Conservation (phyloP, 1,140 invertebrate genomes). For the Bombus vancouverensis region DNA sequence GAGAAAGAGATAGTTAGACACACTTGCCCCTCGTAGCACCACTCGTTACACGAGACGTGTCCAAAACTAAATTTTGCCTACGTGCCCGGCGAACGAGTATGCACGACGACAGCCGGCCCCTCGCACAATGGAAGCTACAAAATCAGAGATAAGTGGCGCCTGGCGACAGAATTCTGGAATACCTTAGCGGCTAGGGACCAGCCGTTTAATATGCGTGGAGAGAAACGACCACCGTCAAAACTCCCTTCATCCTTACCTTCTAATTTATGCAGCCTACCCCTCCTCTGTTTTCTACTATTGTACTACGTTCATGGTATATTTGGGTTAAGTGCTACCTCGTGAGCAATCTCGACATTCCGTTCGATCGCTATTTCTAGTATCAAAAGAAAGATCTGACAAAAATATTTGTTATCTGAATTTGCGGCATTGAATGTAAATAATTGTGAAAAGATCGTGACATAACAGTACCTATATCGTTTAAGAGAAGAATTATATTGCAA, state of each 20-base stretch:
- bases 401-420: neutral
- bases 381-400: neutral
- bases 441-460: too few relatives aligned
- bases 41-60: slow-evolving; percentile 54
- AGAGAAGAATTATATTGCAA: too few relatives aligned
- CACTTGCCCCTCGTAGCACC: slow-evolving; percentile 36
- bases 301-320: slow-evolving; percentile 11
- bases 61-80: slow-evolving; percentile 59
- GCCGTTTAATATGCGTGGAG: slow-evolving; percentile 72
- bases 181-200: slow-evolving; percentile 55
- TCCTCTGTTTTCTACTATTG: slow-evolving; percentile 43
- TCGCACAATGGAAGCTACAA: slow-evolving; percentile 67
- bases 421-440: too few relatives aligned
- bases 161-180: slow-evolving; percentile 63
- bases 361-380: neutral
- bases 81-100: slow-evolving; percentile 47
- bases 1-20: slow-evolving; percentile 25
- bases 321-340: slow-evolving; percentile 23
- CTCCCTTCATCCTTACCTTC: slow-evolving; percentile 53
- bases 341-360: neutral
- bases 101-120: slow-evolving; percentile 35
- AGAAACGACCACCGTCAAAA: slow-evolving; percentile 51
- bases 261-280: slow-evolving; percentile 71
- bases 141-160: slow-evolving; percentile 72
- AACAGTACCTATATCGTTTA: too few relatives aligned